Evolutionary conservation across 2,888 invertebrate species (phyloP).

Genomic region (Sphinx pinastri): DNA sequence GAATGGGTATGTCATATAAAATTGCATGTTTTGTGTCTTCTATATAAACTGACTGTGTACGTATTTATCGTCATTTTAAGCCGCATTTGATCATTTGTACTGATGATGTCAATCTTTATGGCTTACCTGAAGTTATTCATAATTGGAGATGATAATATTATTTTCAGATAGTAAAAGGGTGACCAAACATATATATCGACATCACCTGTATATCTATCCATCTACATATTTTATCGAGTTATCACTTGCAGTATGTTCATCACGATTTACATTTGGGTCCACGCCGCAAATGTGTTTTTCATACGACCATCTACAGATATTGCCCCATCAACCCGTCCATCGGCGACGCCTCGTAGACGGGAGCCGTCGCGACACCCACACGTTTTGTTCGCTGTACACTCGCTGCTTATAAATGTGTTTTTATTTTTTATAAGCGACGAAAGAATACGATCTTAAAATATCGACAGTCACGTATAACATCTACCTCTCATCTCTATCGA

Average conservation of each 20-base stretch:
- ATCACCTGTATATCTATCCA: neutral
- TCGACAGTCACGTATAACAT: slow-evolving; percentile 58
- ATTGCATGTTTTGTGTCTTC: slow-evolving; percentile 70
- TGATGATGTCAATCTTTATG: no score
- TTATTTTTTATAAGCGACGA: slow-evolving; percentile 38
- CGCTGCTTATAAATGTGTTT: slow-evolving; percentile 22
- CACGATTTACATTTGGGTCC: neutral
- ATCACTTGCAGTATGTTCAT: neutral
- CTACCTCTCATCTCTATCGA: slow-evolving; percentile 68
- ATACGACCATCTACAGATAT: neutral
- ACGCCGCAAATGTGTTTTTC: neutral
- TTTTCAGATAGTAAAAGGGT: no score
- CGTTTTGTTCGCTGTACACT: slow-evolving; percentile 14
- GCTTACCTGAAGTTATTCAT: no score
- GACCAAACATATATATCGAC: no score
- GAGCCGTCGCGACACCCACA: neutral
- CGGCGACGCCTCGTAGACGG: slow-evolving; percentile 12
- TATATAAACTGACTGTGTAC: slow-evolving; percentile 11
- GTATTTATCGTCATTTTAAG: neutral
- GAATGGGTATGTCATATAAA: slow-evolving; percentile 47
- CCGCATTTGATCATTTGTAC: neutral
- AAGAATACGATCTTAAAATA: neutral
- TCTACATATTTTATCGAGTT: neutral
- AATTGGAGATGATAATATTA: no score
- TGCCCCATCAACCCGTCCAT: neutral